A percentile compares a stretch with the other conserved stretches of the same genome.
Evolutionary conservation across 2,888 invertebrate species (phyloP).

Genomic region (Dyspetes luteomarginatus): DNA sequence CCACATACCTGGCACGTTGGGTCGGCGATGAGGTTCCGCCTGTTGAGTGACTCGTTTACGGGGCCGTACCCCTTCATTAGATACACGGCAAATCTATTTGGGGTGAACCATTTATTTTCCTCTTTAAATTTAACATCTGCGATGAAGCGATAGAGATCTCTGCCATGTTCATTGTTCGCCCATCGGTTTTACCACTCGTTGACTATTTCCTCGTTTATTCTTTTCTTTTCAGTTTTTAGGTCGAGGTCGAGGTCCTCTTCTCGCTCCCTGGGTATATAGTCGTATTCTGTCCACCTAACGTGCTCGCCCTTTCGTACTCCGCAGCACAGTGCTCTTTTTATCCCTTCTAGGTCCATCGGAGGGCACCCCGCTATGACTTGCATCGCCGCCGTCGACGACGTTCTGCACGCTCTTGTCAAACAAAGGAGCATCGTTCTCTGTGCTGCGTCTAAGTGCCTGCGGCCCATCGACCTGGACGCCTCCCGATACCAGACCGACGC

Average conservation of each 20-base stretch:
- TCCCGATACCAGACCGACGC: constrained; percentile 49
- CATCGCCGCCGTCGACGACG: background rate
- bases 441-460: background rate
- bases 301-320: background rate
- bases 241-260: background rate
- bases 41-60: background rate
- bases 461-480: background rate
- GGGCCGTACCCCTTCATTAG: constrained; percentile 12
- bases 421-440: constrained; percentile 11
- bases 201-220: background rate
- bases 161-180: background rate
- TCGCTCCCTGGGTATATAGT: background rate
- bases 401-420: constrained; percentile 4
- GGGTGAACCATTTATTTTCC: background rate
- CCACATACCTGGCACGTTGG: background rate
- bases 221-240: background rate
- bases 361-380: constrained; percentile 18
- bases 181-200: constrained; percentile 11
- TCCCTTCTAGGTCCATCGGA: constrained; percentile 26
- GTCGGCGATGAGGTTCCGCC: background rate
- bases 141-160: background rate
- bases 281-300: background rate
- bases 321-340: background rate
- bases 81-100: constrained; percentile 43
- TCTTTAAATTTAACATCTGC: constrained; percentile 3